Evolutionary conservation across 2,113 vertebrate genomes (phyloP).

Genomic region (Muntiacus reevesi): DNA sequence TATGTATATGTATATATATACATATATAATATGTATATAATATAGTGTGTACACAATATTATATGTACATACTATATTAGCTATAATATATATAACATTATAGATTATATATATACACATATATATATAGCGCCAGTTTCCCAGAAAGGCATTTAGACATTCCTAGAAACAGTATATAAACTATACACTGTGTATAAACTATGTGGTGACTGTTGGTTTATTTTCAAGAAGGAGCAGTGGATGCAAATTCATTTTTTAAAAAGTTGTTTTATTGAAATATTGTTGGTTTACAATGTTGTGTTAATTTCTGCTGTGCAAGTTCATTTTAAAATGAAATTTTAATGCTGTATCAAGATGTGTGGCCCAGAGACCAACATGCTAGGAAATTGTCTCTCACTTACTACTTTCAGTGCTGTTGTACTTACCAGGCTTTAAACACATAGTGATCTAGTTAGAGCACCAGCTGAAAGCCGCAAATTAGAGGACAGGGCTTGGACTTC

Average conservation of each 20-base stretch:
- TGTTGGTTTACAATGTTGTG: background rate
- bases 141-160: background rate
- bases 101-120: background rate
- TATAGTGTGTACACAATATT: background rate
- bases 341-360: background rate
- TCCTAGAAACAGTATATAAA: background rate
- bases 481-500: background rate
- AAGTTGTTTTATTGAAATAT: background rate
- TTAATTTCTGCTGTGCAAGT: background rate
- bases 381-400: background rate
- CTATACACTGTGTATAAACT: background rate
- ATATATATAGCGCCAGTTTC: background rate
- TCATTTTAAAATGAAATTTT: background rate
- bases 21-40: background rate
- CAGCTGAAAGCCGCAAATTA: background rate
- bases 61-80: background rate
- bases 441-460: background rate
- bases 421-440: background rate
- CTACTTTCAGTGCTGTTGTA: background rate
- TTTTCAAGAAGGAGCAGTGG: background rate
- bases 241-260: background rate
- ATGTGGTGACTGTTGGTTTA: background rate
- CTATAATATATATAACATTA: background rate
- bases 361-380: background rate
- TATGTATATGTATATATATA: rapidly evolving